phyloP scores from a whole-genome alignment of 2,888 invertebrate genomes.

The Eupeodes luniger region DNA sequence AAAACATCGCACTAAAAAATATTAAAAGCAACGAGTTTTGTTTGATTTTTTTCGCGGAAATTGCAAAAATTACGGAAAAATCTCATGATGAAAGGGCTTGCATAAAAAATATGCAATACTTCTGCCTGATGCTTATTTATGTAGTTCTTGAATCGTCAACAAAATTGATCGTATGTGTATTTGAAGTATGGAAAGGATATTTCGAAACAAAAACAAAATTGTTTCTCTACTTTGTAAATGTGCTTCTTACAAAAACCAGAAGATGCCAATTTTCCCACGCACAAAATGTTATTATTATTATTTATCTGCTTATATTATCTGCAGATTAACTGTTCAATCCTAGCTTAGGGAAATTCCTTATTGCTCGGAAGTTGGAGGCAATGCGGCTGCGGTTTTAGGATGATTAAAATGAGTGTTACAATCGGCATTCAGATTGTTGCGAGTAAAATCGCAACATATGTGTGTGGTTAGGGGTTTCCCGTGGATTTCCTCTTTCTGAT shows the following conservation, averaged over 20 bases:
- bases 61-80: neutral
- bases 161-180: neutral
- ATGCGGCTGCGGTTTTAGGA: conserved; percentile 53
- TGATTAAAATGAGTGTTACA: conserved; percentile 67
- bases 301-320: conserved; percentile 45
- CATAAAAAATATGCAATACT: conserved; percentile 9
- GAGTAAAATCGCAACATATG: conserved; percentile 38
- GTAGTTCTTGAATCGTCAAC: neutral
- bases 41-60: neutral
- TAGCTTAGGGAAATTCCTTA: conserved; percentile 65
- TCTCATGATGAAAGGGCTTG: neutral
- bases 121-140: neutral
- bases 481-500: neutral
- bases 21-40: neutral
- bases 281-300: neutral
- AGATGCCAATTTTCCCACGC: conserved; percentile 59
- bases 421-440: neutral
- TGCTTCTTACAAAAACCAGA: neutral
- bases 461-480: conserved; percentile 54
- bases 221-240: too few relatives aligned
- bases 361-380: conserved; percentile 56
- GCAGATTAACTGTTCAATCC: conserved; percentile 63
- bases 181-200: neutral
- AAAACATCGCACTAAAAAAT: neutral
- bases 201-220: conserved; percentile 10